A percentile compares a stretch with the other conserved stretches of the same genome.
These are phyloP conservation scores for Megalopta genalis DNA, from an alignment of 1,140 invertebrate genomes.

Conservation along the genomic window DNA sequence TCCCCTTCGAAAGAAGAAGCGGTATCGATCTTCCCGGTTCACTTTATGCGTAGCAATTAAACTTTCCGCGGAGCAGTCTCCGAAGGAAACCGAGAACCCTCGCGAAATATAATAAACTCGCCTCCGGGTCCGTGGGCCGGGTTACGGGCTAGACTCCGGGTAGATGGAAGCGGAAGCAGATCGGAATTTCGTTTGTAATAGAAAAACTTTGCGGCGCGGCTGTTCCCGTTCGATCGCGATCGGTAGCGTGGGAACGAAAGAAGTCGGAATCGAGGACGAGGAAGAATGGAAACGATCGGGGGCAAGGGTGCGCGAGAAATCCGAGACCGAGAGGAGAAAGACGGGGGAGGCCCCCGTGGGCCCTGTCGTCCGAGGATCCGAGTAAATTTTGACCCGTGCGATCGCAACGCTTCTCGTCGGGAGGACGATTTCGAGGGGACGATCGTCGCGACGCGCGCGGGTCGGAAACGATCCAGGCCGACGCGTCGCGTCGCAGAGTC, in stretches of 20 bases:
- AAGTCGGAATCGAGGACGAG: neutral
- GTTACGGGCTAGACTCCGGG: too few species aligned
- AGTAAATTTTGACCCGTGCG: too few species aligned
- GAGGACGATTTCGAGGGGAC: too few species aligned
- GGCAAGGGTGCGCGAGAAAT: neutral
- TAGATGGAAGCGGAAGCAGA: neutral
- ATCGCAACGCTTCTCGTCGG: too few species aligned
- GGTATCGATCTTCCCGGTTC: neutral
- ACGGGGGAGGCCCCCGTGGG: too few species aligned
- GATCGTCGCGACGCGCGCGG: too few species aligned
- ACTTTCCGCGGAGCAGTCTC: neutral
- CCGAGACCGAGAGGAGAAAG: too few species aligned
- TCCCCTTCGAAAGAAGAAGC: constrained; percentile 1
- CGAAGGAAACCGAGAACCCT: neutral
- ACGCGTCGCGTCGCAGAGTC: too few species aligned
- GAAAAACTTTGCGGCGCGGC: neutral
- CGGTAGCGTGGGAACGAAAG: too few species aligned
- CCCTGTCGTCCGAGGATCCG: too few species aligned
- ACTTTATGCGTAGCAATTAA: constrained; percentile 21
- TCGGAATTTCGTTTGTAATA: constrained; percentile 25
- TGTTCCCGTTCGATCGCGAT: neutral
- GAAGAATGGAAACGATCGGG: neutral
- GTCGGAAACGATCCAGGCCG: too few species aligned
- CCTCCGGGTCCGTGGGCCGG: too few species aligned
- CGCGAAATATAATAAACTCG: constrained; percentile 25